Base-by-base conservation (phyloP, 2,797 vertebrate species). In the Chelidonichthys spinosus region DNA sequence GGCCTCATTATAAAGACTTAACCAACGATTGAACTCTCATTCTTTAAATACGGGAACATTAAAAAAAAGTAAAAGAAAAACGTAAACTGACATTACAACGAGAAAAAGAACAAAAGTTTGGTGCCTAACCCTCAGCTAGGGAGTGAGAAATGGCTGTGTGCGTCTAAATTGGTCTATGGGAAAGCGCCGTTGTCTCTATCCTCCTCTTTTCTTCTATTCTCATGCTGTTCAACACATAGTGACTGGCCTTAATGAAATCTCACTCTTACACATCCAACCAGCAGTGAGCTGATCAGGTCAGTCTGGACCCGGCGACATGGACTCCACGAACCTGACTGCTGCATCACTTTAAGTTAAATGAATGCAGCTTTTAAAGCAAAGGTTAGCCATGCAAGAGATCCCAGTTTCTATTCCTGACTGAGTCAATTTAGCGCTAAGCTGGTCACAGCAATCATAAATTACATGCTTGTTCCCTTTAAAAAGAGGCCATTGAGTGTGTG, bases 1-100 rank as follows among this genome's bases (percentile, higher is more conserved):
- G 76, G 85, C 77, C 69, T 90, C 77, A 69, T 84, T 49, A 76
- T 55, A 60, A 73, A 76, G 56, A 81, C 72, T 67, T 55, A 68
- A 72, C 49, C 25, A 76, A 67, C 25, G 32, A 81, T 65, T 80
- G 15, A 74, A 79, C 52, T 63, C 37, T 81, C 69, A 82, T 87
- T 84, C 50, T 84, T 93, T 88, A 88, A 92, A 92, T 90, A 92
- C 32, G 55, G 86, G 84, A 82, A 90, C 85, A 90, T 81, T 92
- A 60, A 90, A 72, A 79, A 72, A 81, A 82, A 68, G 76, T 33
- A 33, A 53, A 50, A 49, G 32, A 49, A 77, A 75, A 85, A 82
- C 64, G 76, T 84, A 89, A 80, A 90, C 69, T 72, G 70, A 89
- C 85, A 89, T 79, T 79, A 81, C 61, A 81, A 85, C 85, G 50